Base-by-base conservation (phyloP, 35 echinoderm and acorn worm genomes). In the Holothuria glaberrima region DNA sequence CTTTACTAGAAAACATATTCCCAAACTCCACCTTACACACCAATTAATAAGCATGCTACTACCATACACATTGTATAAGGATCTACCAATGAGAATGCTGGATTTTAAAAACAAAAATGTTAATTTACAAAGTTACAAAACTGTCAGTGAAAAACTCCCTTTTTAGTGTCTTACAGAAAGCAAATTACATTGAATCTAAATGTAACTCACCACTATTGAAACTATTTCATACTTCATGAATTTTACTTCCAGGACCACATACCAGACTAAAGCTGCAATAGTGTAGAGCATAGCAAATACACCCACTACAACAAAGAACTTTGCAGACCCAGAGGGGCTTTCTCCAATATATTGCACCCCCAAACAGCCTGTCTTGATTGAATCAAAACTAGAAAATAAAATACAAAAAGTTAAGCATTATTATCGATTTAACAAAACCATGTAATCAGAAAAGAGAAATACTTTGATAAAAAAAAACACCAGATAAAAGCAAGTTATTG, bases 201-300 rank as follows among this genome's bases (percentile, higher is more conserved):
- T 70, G 44, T 36, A 45, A 95, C 94, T 95, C 62, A 95, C 94
- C 66, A 81, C 90, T 10, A 90, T 56, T 29, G 90, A 75, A 13
- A 92, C 60, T 4, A 95, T 25, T 26, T 95, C 94, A 32, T 67
- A 89, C 12, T 90, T 71, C 3, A 89, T 41, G 66, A 79, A 92
- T 9, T 74, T 83, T 25, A 86, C 60, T 71, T 99, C 97, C 38
- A 94, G 89, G 48, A 99, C 88, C 2, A 99, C 91, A 71, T 99
- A 99, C 93, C 93, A 99, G 18, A 91, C 48, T 0, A 95, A 65
- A 6, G 78, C 57, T 12, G 64, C 93, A 66, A 94, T 93, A 25
- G 76, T 80, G 80, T 99, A 99, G 24, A 99, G 86, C 90, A 99
- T 95, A 2, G 97, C 97, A 44, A 99, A 71, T 4, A 99, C 93